Evolutionary conservation across 2,797 vertebrate species (phyloP).

Genomic region (Carduelis carduelis): DNA sequence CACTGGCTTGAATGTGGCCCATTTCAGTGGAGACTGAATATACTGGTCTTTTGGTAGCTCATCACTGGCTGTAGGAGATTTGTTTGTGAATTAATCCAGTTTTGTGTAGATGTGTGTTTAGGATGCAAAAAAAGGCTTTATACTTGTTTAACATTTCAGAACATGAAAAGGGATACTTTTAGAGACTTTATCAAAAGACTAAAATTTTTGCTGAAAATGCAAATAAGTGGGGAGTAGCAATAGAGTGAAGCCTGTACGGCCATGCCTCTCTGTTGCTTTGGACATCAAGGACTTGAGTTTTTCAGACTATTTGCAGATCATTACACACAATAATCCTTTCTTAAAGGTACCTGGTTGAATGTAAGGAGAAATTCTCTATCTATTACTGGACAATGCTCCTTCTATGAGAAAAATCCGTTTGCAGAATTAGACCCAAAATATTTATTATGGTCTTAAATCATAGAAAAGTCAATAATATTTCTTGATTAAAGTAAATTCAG

Average conservation of each 20-base stretch:
- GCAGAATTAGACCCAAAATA: background rate
- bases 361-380: background rate
- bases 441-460: too few species aligned
- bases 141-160: background rate
- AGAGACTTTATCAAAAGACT: background rate
- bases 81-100: background rate
- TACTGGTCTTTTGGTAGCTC: background rate
- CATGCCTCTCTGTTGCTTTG: background rate
- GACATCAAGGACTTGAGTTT: background rate
- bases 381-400: background rate
- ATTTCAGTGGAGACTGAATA: background rate
- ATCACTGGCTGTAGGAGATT: background rate
- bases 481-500: background rate
- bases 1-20: background rate
- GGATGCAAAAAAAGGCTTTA: background rate
- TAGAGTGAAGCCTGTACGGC: background rate
- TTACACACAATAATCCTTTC: background rate
- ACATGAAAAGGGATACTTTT: background rate
- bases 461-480: background rate
- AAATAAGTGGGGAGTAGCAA: background rate
- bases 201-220: background rate
- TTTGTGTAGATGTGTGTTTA: background rate
- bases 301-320: background rate
- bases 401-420: background rate
- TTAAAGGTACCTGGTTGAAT: background rate